Percentiles rank a stretch among this genome's conserved stretches.
Conservation (phyloP, 2,888 invertebrate genomes). For the Plagiodera versicolora region DNA sequence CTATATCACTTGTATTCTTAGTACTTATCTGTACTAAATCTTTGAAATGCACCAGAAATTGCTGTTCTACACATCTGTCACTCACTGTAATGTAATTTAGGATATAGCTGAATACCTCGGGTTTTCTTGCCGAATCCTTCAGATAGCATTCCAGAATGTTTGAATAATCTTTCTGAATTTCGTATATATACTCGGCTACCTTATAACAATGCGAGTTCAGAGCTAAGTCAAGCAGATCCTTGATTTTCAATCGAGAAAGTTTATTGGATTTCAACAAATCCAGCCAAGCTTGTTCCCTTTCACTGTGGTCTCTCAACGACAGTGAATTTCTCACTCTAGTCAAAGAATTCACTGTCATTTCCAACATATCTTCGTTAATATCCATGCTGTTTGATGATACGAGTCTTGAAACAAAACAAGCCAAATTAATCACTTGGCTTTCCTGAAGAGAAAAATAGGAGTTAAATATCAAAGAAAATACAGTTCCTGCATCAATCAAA, state of each 20-base stretch:
- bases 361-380: constrained; percentile 57
- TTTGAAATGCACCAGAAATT: constrained; percentile 56
- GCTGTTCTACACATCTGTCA: constrained; percentile 55
- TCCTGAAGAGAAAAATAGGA: constrained; percentile 51
- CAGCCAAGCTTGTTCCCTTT: constrained; percentile 73
- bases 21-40: constrained; percentile 63
- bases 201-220: constrained; percentile 69
- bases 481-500: not conserved
- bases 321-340: constrained; percentile 43
- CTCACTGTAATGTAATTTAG: constrained; percentile 53
- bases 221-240: constrained; percentile 64
- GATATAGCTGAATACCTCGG: constrained; percentile 64
- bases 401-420: constrained; percentile 51
- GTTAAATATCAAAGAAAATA: not conserved
- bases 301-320: constrained; percentile 60
- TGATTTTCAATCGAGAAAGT: constrained; percentile 61
- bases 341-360: constrained; percentile 60
- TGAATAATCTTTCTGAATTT: constrained; percentile 61
- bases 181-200: constrained; percentile 71
- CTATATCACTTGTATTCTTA: constrained; percentile 64
- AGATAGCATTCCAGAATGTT: constrained; percentile 71
- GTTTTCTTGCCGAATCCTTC: constrained; percentile 63
- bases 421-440: constrained; percentile 56
- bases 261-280: constrained; percentile 68
- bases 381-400: constrained; percentile 49